Evolutionary conservation across 2,888 invertebrate species (phyloP).

Genomic region (Scaptomyza parva): DNA sequence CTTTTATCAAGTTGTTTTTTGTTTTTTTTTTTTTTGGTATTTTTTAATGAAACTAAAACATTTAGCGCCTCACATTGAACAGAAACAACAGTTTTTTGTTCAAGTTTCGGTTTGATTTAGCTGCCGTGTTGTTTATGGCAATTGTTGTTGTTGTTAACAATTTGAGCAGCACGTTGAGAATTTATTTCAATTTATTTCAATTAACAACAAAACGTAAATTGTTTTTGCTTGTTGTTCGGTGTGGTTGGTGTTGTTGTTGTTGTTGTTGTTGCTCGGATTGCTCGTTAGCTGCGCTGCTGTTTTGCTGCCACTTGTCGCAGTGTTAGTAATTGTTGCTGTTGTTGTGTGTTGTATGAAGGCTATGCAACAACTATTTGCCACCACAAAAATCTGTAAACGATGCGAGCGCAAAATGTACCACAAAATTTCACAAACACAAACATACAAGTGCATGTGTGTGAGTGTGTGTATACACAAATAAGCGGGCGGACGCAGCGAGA

Average conservation of each 20-base stretch:
- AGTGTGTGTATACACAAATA: slow-evolving; percentile 37
- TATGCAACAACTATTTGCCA: slow-evolving; percentile 82
- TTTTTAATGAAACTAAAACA: slow-evolving; percentile 12
- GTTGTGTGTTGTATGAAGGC: slow-evolving; percentile 78
- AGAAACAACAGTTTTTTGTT: slow-evolving; percentile 22
- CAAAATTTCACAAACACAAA: slow-evolving; percentile 56
- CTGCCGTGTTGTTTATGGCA: slow-evolving; percentile 39
- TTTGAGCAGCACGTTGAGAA: slow-evolving; percentile 79
- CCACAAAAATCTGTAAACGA: slow-evolving; percentile 74
- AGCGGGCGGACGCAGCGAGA: slow-evolving; percentile 66
- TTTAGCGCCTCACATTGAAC: slow-evolving; percentile 42
- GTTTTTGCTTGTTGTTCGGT: slow-evolving; percentile 1
- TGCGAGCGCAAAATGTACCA: slow-evolving; percentile 71
- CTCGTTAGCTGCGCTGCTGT: slow-evolving; percentile 32
- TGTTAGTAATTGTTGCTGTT: slow-evolving; percentile 67
- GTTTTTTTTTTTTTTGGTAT: slow-evolving; percentile 6
- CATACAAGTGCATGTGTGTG: background rate
- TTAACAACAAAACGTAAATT: slow-evolving; percentile 76
- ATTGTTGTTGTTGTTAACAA: slow-evolving; percentile 72
- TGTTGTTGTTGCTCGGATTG: slow-evolving; percentile 34
- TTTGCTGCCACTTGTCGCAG: slow-evolving; percentile 65
- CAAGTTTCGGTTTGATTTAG: slow-evolving; percentile 39
- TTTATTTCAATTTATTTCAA: slow-evolving; percentile 84
- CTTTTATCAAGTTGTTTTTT: slow-evolving; percentile 5
- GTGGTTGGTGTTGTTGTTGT: no score